These are phyloP conservation scores for Calameuta idolon DNA, from an alignment of 2,888 invertebrate genomes.

Conservation along the genomic window DNA sequence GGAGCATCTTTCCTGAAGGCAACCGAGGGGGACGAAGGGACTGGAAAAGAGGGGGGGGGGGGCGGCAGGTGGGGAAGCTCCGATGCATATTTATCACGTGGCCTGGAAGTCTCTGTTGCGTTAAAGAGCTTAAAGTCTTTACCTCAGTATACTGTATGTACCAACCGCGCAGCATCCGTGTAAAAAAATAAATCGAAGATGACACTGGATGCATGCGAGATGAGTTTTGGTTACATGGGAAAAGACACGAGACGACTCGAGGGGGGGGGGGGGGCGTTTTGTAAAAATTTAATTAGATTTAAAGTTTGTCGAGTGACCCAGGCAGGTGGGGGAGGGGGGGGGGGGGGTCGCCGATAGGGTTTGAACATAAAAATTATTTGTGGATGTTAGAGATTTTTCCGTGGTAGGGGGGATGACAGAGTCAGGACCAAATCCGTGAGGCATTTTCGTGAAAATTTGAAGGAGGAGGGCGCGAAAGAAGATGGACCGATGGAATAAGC, in stretches of 20 bases:
- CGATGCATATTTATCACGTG: not conserved
- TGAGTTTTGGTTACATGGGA: not conserved
- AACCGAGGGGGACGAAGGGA: not conserved
- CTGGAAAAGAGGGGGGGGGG: not conserved
- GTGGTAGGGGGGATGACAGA: not conserved
- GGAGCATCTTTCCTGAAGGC: not conserved
- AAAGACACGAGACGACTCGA: no score
- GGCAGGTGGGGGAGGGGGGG: no score
- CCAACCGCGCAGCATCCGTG: not conserved
- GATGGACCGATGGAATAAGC: not conserved
- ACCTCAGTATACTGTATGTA: not conserved
- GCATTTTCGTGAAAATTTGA: not conserved
- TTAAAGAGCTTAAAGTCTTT: not conserved
- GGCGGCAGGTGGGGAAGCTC: not conserved
- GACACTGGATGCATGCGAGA: not conserved
- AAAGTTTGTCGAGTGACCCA: not conserved
- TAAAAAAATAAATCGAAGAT: not conserved
- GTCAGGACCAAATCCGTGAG: not conserved
- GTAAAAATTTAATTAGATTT: not conserved
- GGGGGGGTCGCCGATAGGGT: no score
- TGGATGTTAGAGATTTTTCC: no score
- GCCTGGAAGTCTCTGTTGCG: not conserved
- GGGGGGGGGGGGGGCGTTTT: no score
- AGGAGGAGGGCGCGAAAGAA: accelerated
- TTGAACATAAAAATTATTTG: no score